phyloP scores from a whole-genome alignment of 2,888 invertebrate genomes.

The Cosmia trapezina region DNA sequence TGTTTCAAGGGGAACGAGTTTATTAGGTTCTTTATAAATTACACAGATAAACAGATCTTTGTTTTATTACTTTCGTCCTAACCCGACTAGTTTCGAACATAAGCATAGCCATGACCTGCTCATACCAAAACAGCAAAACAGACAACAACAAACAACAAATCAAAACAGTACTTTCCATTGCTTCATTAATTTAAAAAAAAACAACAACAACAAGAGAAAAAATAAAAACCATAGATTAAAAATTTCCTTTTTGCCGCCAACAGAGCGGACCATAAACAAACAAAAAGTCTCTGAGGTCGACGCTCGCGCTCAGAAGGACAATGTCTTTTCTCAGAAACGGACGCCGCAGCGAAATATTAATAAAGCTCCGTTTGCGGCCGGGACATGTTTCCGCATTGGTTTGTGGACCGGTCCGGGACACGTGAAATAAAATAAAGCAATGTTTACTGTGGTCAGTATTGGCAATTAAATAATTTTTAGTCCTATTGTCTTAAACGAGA shows the following conservation, averaged over 20 bases:
- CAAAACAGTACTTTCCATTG: constrained; percentile 3
- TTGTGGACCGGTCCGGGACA: constrained; percentile 49
- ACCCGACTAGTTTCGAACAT: neutral
- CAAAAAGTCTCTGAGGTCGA: constrained; percentile 78
- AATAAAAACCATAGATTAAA: constrained; percentile 62
- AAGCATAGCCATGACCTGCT: neutral
- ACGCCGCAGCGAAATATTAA: constrained; percentile 79
- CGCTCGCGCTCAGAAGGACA: constrained; percentile 80
- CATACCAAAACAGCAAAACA: too few relatives aligned
- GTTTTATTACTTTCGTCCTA: neutral
- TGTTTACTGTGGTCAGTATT: constrained; percentile 25
- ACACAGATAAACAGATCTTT: neutral
- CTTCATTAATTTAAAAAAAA: constrained; percentile 16
- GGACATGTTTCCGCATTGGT: constrained; percentile 76
- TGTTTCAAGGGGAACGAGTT: constrained; percentile 20
- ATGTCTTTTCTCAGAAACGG: constrained; percentile 84
- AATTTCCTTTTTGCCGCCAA: constrained; percentile 54
- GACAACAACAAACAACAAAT: neutral
- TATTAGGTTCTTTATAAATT: neutral
- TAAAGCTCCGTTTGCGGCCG: constrained; percentile 68
- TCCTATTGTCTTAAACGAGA: neutral
- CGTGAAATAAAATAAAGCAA: constrained; percentile 50
- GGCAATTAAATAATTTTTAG: constrained; percentile 27
- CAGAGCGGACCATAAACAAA: constrained; percentile 74
- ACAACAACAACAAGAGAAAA: constrained; percentile 15